phyloP scores from a whole-genome alignment of 2,888 invertebrate species.

The Malthinus flaveolus region DNA sequence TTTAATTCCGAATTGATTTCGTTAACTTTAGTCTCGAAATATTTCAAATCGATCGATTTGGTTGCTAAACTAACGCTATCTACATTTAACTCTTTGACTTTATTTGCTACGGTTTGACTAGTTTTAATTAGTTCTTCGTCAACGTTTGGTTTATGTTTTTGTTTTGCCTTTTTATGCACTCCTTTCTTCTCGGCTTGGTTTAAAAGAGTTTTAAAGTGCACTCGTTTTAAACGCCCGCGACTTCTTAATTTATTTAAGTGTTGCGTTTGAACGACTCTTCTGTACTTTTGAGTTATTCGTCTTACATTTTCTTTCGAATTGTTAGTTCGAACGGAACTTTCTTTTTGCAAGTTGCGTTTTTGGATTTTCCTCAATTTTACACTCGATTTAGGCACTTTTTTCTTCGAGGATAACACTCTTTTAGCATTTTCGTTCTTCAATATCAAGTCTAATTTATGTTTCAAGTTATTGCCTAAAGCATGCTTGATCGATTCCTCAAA shows the following conservation, averaged over 20 bases:
- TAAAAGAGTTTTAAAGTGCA: slow-evolving; percentile 6
- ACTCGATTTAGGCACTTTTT: neutral
- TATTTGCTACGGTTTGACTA: no score
- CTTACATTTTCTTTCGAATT: neutral
- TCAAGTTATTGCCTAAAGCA: neutral
- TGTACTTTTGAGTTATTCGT: no score
- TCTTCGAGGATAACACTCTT: neutral
- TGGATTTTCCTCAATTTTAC: no score
- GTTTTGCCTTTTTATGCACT: neutral
- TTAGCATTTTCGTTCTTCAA: neutral
- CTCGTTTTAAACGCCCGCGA: neutral
- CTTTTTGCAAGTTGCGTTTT: neutral
- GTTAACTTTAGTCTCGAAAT: neutral
- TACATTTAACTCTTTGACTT: neutral
- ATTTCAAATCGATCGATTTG: neutral
- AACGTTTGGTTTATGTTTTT: no score
- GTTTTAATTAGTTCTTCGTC: no score
- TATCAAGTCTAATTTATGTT: neutral
- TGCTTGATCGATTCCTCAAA: neutral
- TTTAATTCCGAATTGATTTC: slow-evolving; percentile 1
- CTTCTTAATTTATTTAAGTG: neutral
- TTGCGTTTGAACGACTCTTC: neutral
- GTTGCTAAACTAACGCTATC: neutral
- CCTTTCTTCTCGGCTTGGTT: neutral
- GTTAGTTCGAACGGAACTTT: neutral